Base-by-base conservation (phyloP, 2,113 vertebrate genomes). In the Ammodytes marinus region DNA sequence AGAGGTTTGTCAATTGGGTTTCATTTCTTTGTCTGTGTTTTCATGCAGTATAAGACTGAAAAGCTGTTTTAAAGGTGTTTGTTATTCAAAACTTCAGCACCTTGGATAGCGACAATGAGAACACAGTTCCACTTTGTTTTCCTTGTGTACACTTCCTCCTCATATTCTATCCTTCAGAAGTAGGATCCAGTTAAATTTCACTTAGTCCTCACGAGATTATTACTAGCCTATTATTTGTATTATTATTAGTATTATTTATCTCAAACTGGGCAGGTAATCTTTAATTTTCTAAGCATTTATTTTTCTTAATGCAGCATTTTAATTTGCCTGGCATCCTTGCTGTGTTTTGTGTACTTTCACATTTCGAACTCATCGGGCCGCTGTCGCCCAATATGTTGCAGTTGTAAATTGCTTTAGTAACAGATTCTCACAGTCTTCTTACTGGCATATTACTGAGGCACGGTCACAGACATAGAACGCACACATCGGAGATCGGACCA, bases 291-390 rank as follows among this genome's bases (percentile, higher is more conserved):
- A 50, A 52, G 12, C 10, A 0, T 35, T 35, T 13, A 1, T 40
- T 12, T 45, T 4, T 40, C 0, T 47, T 0, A 27, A 14, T 35
- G 1, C 13, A 5, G 12, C 27, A 49, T 64, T 35, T 19, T 19
- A 7, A 8, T 11, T 54, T 49, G 0, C 13, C 19, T 46, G 1
- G 1, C 1, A 11, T 10, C 47, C 0, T 35, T 59, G 0, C 3
- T 5, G 1, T 49, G 43, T 50, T 50, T 15, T 17, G 0, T 85
- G 95, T 90, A 95, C 89, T 97, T 95, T 93, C 89, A 43, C 94
- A 88, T 89, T 84, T 83, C 95, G 89, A 90, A 96, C 97, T 95
- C 94, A 94, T 84, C 82, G 97, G 94, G 96, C 95, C 96, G 96
- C 96, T 97, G 96, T 97, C 95, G 96, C 79, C 95, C 94, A 95